Evolutionary conservation across 1,140 invertebrate species (phyloP).

Genomic region (Bombus pascuorum): DNA sequence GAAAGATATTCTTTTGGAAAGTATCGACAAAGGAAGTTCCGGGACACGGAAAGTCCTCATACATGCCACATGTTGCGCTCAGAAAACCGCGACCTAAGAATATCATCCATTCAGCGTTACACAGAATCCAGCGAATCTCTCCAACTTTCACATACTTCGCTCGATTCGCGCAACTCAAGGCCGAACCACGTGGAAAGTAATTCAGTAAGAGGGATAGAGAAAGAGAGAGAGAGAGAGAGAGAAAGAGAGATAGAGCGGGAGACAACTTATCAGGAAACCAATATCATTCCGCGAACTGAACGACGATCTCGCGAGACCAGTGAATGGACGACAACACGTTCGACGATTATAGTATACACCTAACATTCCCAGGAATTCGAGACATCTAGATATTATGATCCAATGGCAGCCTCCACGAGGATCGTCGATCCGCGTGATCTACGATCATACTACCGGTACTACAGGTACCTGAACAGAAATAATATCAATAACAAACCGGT

Average conservation of each 20-base stretch:
- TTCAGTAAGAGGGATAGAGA: not conserved
- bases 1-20: not conserved
- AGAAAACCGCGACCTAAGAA: constrained; percentile 5
- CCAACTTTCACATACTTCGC: constrained; percentile 1
- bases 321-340: not conserved
- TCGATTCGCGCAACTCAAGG: not conserved
- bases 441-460: not conserved
- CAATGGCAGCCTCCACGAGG: not conserved
- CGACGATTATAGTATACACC: not conserved
- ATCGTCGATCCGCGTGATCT: not conserved
- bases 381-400: not conserved
- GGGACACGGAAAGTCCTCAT: not conserved
- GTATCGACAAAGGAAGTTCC: not conserved
- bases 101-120: not conserved
- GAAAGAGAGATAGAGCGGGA: not conserved
- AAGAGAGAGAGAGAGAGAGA: not conserved
- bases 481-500: not conserved
- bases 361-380: constrained; percentile 45
- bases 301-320: not conserved
- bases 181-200: constrained; percentile 21
- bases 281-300: not conserved
- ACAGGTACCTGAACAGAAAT: not conserved
- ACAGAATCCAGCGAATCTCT: not conserved
- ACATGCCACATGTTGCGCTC: constrained; percentile 8
- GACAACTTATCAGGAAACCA: not conserved